These are phyloP conservation scores for Clavelina lepadiformis DNA, from an alignment of 23 tunicate genomes.

Conservation along the genomic window DNA sequence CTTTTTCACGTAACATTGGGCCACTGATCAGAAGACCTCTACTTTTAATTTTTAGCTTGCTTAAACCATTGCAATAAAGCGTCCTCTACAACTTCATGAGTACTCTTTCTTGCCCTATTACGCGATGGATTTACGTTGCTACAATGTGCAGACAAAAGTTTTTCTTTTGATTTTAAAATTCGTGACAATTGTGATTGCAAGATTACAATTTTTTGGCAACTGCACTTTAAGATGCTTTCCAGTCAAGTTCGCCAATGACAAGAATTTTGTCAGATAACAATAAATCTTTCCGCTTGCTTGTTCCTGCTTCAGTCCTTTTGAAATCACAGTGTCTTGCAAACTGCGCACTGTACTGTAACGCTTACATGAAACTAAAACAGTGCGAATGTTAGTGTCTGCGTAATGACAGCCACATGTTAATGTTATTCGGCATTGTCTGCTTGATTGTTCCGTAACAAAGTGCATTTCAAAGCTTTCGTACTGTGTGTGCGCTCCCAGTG, in stretches of 20 bases:
- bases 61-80: constrained; percentile 26
- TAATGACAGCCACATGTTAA: too few species aligned
- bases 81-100: constrained; percentile 11
- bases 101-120: constrained; percentile 9
- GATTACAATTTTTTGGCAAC: constrained; percentile 31
- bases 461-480: too few species aligned
- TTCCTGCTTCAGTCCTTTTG: constrained; percentile 12
- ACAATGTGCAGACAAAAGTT: constrained; percentile 2
- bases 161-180: constrained; percentile 11
- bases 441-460: too few species aligned
- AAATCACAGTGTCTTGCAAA: too few species aligned
- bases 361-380: too few species aligned
- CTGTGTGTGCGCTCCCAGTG: too few species aligned
- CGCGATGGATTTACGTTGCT: constrained; percentile 17
- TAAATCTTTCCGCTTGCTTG: constrained; percentile 26
- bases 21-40: constrained; percentile 21
- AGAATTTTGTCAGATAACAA: constrained; percentile 2
- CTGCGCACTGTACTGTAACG: too few species aligned
- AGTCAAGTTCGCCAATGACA: constrained; percentile 12
- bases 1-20: constrained; percentile 33
- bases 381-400: too few species aligned
- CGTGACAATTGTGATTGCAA: constrained; percentile 25
- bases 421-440: too few species aligned
- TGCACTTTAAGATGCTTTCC: constrained; percentile 1
- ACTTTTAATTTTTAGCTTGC: constrained; percentile 29